Evolutionary conservation across 2,113 vertebrate genomes (phyloP), one percentile per base, ranked within the genome.

Genomic region (Nestor notabilis): DNA sequence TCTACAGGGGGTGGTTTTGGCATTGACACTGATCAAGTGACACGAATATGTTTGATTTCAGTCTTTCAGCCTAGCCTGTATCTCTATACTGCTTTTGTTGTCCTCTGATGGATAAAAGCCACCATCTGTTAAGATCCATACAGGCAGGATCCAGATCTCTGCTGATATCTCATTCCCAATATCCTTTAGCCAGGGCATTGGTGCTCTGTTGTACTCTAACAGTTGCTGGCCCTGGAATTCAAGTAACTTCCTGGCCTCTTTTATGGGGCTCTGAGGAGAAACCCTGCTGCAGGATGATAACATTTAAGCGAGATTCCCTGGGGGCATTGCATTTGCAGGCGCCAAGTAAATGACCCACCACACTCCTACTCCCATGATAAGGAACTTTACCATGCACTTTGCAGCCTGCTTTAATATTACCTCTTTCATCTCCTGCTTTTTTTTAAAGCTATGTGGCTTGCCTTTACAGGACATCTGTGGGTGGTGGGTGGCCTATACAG

Each of bases 221-320:
- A 19, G 17, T 39, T n/a, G 60, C 86, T 79, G 49, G 33, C 63
- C 10, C 31, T 91, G 81, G 93, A 92, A 85, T 86, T 56, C 47
- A 64, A 86, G 75, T 89, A 89, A 90, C 84, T 94, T 94, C 63
- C 82, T 2, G 17, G 35, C 0, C 13, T 58, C 66, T 93, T 97
- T 96, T 84, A 95, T 4, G 85, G 61, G 44, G 46, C 87, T 55
- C 78, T 35, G 85, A 81, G 76, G 79, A 96, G 72, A 91, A 86
- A 56, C 41, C 25, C 79, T 92, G 87, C 87, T 68, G 49, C 46
- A 55, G 87, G 43, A 80, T n/a, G 84, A 76, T 87, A 87, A 87
- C 47, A 90, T 64, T 79, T 68, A 81, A 86, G 71, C 7, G 2
- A 41, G 61, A 90, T 85, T 95, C 79, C 83, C 84, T 4, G 7